A percentile compares a stretch with the other conserved stretches of the same genome.
These are phyloP conservation scores for Meteorus colon DNA, from an alignment of 2,888 invertebrate genomes.

Conservation along the genomic window DNA sequence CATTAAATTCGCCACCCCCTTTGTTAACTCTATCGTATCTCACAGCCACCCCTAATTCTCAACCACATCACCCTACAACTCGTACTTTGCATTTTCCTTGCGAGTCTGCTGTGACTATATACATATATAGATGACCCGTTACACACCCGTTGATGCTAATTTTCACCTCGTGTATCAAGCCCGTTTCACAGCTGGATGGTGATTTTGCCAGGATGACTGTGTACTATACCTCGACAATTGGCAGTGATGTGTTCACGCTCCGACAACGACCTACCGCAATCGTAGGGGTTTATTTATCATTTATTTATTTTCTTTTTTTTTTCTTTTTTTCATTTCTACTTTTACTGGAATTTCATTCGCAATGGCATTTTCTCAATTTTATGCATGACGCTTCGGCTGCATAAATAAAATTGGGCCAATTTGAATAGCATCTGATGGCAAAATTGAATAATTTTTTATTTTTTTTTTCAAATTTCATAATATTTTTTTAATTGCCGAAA, in stretches of 20 bases:
- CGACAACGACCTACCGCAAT: constrained; percentile 11
- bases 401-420: too few species aligned
- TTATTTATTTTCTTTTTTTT: constrained; percentile 9
- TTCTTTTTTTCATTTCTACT: constrained; percentile 2
- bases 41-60: not conserved
- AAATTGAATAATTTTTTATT: too few species aligned
- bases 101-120: constrained; percentile 4
- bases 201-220: constrained; percentile 36
- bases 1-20: not conserved
- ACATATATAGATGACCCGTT: constrained; percentile 30
- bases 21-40: not conserved
- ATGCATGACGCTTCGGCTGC: not conserved
- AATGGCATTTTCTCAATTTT: not conserved
- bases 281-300: constrained; percentile 19
- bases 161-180: constrained; percentile 33
- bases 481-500: too few species aligned
- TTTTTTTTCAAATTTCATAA: too few species aligned
- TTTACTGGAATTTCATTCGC: constrained; percentile 8
- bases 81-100: constrained; percentile 25
- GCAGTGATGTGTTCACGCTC: constrained; percentile 29
- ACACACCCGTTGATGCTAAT: constrained; percentile 43
- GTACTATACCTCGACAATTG: constrained; percentile 16
- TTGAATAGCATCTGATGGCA: too few species aligned
- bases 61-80: constrained; percentile 11
- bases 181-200: constrained; percentile 42